Evolutionary conservation across 2,113 vertebrate species (phyloP).

Genomic region (Heterotis niloticus): DNA sequence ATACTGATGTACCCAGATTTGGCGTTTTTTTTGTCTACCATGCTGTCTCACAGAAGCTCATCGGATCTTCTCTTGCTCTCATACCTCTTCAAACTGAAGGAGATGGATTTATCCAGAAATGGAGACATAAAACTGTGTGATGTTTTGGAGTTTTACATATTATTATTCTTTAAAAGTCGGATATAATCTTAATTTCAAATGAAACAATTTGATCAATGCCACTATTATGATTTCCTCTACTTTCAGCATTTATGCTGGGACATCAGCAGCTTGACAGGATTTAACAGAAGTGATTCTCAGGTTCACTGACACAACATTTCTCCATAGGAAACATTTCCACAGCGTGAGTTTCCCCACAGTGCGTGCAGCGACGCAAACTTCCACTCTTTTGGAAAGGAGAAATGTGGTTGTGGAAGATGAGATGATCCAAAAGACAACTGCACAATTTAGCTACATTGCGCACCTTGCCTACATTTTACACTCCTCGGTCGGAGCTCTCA

Average conservation of each 20-base stretch:
- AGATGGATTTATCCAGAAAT: background rate
- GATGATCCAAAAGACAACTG: too few relatives aligned
- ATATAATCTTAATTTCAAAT: background rate
- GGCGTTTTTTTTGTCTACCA: background rate
- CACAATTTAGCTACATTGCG: constrained; percentile 1
- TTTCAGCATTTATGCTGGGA: background rate
- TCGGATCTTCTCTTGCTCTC: background rate
- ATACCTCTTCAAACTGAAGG: too few relatives aligned
- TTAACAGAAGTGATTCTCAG: constrained; percentile 3
- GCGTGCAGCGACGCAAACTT: too few relatives aligned
- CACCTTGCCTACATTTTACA: background rate
- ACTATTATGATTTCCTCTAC: background rate
- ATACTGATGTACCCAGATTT: background rate
- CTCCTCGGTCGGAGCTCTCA: background rate
- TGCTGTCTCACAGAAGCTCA: background rate
- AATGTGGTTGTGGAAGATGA: too few relatives aligned
- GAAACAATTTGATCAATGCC: background rate
- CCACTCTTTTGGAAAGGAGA: too few relatives aligned
- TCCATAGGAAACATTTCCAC: background rate
- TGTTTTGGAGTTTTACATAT: background rate
- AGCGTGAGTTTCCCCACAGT: constrained; percentile 11
- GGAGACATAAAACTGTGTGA: background rate
- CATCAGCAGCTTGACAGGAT: background rate
- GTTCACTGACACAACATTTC: background rate
- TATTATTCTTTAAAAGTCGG: background rate